Evolutionary conservation across 2,888 invertebrate genomes (phyloP).

Genomic region (Drosophila paranaensis): DNA sequence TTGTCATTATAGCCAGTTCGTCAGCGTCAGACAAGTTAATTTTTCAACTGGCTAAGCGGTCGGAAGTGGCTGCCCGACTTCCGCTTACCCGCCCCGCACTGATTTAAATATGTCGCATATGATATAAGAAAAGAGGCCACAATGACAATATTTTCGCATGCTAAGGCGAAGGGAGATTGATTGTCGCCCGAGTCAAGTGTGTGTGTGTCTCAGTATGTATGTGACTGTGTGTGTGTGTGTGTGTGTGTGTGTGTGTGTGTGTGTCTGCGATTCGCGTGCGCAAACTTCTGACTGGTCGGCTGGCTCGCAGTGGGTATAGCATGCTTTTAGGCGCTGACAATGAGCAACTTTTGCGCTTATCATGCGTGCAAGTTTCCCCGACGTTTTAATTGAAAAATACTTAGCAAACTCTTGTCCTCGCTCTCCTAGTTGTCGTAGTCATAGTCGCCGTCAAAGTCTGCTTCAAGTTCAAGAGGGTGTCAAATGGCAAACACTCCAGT

Average conservation of each 20-base stretch:
- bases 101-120: conserved; percentile 77
- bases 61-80: conserved; percentile 54
- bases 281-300: conserved; percentile 50
- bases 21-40: conserved; percentile 71
- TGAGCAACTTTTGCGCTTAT: conserved; percentile 73
- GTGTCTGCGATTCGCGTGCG: conserved; percentile 28
- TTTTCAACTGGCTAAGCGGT: conserved; percentile 77
- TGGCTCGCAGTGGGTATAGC: conserved; percentile 42
- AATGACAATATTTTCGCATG: conserved; percentile 59
- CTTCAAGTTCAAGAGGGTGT: conserved; percentile 66
- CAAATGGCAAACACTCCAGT: conserved; percentile 65
- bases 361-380: conserved; percentile 74
- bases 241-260: conserved; percentile 7
- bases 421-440: conserved; percentile 18
- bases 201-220: background rate
- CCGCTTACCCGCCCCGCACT: conserved; percentile 27
- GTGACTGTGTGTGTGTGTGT: conserved; percentile 2
- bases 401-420: conserved; percentile 60
- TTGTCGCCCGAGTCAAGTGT: conserved; percentile 53
- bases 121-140: conserved; percentile 27
- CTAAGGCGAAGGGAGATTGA: conserved; percentile 68
- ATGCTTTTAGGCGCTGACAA: conserved; percentile 73
- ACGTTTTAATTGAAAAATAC: conserved; percentile 79
- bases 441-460: conserved; percentile 24
- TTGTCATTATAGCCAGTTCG: conserved; percentile 55